Evolutionary conservation across 2,797 vertebrate species (phyloP).

Genomic region (Todus mexicanus): DNA sequence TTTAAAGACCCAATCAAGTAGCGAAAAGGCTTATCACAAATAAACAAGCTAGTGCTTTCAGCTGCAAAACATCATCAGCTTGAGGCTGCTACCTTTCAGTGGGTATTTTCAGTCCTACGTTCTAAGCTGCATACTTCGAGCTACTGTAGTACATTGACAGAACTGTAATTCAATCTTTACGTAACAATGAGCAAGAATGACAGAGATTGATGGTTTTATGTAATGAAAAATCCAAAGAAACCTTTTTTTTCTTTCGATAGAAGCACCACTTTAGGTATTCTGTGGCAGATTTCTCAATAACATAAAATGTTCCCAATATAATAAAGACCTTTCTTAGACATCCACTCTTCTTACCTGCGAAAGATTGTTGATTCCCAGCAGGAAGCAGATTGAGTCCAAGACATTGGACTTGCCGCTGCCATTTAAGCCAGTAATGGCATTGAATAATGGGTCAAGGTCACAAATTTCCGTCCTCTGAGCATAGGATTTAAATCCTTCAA

Average conservation of each 20-base stretch:
- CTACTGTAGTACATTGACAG: neutral
- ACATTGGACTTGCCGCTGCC: conserved; percentile 98
- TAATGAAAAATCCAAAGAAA: neutral
- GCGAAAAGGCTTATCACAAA: neutral
- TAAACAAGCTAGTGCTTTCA: neutral
- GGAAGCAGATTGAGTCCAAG: conserved; percentile 94
- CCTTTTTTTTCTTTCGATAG: neutral
- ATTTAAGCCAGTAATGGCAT: conserved; percentile 96
- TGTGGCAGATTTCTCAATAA: accelerated
- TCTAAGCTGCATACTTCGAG: neutral
- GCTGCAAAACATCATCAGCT: neutral
- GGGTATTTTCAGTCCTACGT: neutral
- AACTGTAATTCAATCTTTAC: neutral
- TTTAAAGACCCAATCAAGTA: neutral
- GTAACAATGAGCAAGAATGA: neutral
- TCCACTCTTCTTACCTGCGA: conserved; percentile 80
- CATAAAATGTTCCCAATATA: accelerated
- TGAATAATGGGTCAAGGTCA: conserved; percentile 91
- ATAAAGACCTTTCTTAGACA: neutral
- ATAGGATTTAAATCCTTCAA: conserved; percentile 98
- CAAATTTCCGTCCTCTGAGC: conserved; percentile 90
- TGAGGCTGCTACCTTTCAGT: neutral
- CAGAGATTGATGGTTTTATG: neutral
- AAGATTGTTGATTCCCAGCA: conserved; percentile 90
- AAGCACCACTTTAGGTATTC: neutral